Conservation (phyloP, 2,888 invertebrate species). For the Xestia ashworthii region DNA sequence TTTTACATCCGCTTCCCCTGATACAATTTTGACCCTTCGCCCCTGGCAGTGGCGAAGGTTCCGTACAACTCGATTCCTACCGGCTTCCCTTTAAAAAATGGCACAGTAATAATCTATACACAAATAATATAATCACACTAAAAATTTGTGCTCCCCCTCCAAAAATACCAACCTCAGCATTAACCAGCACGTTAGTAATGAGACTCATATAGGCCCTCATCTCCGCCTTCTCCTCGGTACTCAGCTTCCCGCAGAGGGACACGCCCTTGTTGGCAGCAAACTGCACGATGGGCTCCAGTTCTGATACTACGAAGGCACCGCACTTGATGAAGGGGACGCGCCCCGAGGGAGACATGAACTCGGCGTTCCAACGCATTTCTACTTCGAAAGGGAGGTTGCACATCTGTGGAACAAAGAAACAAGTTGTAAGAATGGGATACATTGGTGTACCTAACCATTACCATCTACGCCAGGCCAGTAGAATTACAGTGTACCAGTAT, state of each 20-base stretch:
- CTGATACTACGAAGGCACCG: constrained; percentile 96
- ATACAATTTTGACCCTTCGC: no score
- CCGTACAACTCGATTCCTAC: no score
- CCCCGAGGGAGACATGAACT: constrained; percentile 98
- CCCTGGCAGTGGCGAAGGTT: no score
- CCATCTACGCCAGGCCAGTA: no score
- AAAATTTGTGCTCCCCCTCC: no score
- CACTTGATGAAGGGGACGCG: constrained; percentile 98
- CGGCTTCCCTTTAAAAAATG: no score
- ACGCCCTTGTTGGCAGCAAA: constrained; percentile 96
- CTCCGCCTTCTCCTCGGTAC: constrained; percentile 95
- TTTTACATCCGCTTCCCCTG: no score
- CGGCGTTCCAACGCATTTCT: constrained; percentile 97
- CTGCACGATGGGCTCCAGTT: constrained; percentile 97
- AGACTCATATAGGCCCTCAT: constrained; percentile 98
- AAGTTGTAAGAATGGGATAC: no score
- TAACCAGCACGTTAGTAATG: constrained; percentile 96
- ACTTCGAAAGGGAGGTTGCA: constrained; percentile 95
- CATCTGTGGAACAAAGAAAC: constrained; percentile 94
- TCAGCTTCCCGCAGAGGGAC: constrained; percentile 93
- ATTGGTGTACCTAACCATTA: no score
- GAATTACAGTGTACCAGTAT: no score
- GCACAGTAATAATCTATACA: no score
- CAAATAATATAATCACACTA: no score
- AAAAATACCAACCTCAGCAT: constrained; percentile 89